These are phyloP conservation scores for Sorex araneus DNA, from an alignment of 2,113 vertebrate species.

Conservation along the genomic window DNA sequence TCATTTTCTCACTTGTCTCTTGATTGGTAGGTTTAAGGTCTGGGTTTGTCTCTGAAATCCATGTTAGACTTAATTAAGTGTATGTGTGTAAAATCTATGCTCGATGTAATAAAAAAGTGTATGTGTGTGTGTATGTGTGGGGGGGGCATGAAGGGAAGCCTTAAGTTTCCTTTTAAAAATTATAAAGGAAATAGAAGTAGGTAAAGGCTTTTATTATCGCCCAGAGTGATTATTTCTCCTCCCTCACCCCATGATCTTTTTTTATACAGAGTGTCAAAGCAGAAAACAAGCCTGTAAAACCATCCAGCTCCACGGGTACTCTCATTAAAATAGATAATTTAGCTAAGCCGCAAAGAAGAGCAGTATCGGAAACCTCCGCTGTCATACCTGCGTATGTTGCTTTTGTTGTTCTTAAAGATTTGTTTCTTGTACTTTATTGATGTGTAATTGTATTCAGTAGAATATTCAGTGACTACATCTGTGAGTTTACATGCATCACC, in stretches of 20 bases:
- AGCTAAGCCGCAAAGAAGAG: constrained; percentile 60
- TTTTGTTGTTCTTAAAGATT: neutral
- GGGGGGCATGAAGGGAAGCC: neutral
- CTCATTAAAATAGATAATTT: constrained; percentile 78
- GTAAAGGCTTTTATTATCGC: constrained; percentile 11
- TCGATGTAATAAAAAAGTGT: no score
- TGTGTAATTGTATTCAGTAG: neutral
- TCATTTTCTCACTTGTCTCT: constrained; percentile 48
- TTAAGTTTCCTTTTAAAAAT: constrained; percentile 14
- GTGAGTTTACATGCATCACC: neutral
- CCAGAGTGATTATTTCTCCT: constrained; percentile 54
- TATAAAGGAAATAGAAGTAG: constrained; percentile 5
- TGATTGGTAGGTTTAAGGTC: neutral
- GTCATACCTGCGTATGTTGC: constrained; percentile 81
- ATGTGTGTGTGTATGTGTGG: neutral
- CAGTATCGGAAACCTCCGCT: constrained; percentile 52
- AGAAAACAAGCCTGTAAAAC: constrained; percentile 69
- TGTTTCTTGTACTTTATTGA: neutral
- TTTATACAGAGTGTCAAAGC: constrained; percentile 82
- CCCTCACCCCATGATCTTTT: neutral
- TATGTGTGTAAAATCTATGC: neutral
- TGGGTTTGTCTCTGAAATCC: constrained; percentile 38
- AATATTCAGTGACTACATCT: neutral
- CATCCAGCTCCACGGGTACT: constrained; percentile 59
- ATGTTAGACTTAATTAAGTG: constrained; percentile 6